Conservation (phyloP, 2,113 vertebrate genomes). For the Otocyon megalotis region DNA sequence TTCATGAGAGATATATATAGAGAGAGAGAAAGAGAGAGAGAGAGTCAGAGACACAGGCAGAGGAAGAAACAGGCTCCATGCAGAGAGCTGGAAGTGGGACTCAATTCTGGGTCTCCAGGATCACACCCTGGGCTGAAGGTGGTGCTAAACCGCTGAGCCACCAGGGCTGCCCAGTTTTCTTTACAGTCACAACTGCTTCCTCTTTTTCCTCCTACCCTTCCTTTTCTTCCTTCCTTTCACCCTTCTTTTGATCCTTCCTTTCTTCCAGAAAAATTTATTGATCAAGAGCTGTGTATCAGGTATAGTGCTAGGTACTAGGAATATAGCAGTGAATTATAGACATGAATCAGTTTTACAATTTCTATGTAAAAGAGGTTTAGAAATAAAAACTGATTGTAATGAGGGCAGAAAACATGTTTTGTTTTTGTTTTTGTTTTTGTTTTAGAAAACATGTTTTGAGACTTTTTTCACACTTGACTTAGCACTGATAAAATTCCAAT, state of each 20-base stretch:
- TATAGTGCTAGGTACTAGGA: background rate
- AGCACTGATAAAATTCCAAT: background rate
- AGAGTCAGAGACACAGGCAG: no score
- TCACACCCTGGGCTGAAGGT: no score
- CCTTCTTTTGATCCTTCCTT: background rate
- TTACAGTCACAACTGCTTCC: background rate
- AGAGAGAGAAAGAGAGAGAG: no score
- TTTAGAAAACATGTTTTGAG: background rate
- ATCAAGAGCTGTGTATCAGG: background rate
- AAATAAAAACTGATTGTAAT: constrained; percentile 9
- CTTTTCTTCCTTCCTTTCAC: background rate
- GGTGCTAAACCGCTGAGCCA: no score
- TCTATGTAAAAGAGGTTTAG: background rate
- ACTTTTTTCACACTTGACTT: background rate
- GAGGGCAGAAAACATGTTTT: background rate
- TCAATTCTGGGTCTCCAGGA: no score
- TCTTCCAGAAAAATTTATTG: background rate
- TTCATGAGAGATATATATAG: no score
- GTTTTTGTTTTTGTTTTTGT: no score
- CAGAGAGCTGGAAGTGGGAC: no score
- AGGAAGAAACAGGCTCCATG: no score
- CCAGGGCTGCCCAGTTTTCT: background rate
- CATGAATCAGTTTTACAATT: background rate
- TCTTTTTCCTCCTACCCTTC: background rate
- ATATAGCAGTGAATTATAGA: background rate